Evolutionary conservation across 1,140 invertebrate genomes (phyloP).

Genomic region (Cecropterus lyciades): DNA sequence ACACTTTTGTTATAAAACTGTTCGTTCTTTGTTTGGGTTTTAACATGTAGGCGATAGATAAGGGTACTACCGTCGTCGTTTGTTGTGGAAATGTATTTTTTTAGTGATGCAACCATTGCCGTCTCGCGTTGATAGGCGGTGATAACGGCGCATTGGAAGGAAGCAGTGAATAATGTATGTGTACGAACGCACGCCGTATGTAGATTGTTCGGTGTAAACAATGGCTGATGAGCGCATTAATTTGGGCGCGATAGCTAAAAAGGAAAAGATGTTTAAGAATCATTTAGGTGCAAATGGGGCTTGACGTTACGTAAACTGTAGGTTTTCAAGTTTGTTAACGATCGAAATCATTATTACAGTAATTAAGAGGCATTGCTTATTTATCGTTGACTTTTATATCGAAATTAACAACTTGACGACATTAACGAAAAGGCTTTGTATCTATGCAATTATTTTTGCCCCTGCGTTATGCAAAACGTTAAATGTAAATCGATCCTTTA

Average conservation of each 20-base stretch:
- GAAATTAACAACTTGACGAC: too few relatives aligned
- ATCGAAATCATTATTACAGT: too few relatives aligned
- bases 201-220: slow-evolving; percentile 21
- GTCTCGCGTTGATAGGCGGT: slow-evolving; percentile 18
- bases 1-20: slow-evolving; percentile 33
- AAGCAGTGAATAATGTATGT: slow-evolving; percentile 29
- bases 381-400: too few relatives aligned
- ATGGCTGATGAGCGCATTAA: slow-evolving; percentile 16
- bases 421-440: too few relatives aligned
- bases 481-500: too few relatives aligned
- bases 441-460: too few relatives aligned
- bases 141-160: slow-evolving; percentile 15
- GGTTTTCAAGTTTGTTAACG: too few relatives aligned
- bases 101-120: slow-evolving; percentile 34
- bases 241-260: slow-evolving; percentile 11
- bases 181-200: slow-evolving; percentile 1
- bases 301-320: neutral
- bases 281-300: neutral
- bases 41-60: slow-evolving; percentile 61
- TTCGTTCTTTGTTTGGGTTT: slow-evolving; percentile 9
- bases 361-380: too few relatives aligned
- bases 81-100: slow-evolving; percentile 31
- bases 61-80: slow-evolving; percentile 50
- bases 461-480: too few relatives aligned
- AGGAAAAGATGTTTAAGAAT: neutral